Conservation (phyloP, 2,797 vertebrate species). For the Tolypeutes matacus region DNA sequence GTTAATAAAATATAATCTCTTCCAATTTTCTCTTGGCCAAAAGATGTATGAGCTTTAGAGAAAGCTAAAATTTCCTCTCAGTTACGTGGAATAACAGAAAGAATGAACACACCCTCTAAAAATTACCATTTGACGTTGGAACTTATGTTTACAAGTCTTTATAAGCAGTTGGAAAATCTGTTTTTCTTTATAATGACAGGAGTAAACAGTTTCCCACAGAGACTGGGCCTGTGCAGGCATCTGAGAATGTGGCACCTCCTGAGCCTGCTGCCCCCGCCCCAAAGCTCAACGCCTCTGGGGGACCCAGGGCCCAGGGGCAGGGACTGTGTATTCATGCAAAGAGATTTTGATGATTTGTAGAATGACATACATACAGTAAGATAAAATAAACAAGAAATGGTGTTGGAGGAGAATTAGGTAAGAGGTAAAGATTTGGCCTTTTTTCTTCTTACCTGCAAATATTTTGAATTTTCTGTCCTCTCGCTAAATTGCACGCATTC, state of each 20-base stretch:
- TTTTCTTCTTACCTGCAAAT: background rate
- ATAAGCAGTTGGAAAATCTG: background rate
- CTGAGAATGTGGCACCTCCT: background rate
- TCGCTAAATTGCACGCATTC: background rate
- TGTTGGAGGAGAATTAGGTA: background rate
- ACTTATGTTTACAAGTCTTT: background rate
- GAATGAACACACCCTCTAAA: background rate
- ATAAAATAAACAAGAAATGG: background rate
- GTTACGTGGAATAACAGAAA: background rate
- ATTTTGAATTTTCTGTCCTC: constrained; percentile 19
- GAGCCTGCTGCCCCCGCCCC: background rate
- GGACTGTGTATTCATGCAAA: no score
- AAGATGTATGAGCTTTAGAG: background rate
- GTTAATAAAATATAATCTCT: constrained; percentile 13
- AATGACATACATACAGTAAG: background rate
- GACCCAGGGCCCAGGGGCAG: background rate
- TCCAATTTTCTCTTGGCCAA: constrained; percentile 20
- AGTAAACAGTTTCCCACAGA: background rate
- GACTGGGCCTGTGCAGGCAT: no score
- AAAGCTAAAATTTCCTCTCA: background rate
- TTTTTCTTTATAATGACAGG: background rate
- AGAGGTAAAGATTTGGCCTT: background rate
- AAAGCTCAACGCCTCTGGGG: background rate
- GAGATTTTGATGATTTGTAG: background rate
- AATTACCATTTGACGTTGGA: background rate